Evolutionary conservation across 1,140 invertebrate genomes (phyloP).

Genomic region (Drosophila orena): DNA sequence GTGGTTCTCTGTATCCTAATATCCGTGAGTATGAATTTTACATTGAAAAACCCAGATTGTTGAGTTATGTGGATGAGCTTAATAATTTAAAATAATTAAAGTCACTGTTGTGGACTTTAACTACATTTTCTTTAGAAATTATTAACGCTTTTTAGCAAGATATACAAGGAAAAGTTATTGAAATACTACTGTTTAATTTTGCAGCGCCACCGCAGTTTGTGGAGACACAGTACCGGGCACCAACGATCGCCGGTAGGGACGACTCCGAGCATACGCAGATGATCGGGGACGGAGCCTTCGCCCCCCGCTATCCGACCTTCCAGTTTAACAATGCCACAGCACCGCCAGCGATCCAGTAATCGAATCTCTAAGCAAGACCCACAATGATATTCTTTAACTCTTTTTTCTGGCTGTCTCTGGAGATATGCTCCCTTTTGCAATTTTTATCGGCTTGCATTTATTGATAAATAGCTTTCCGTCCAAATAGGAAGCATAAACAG

Average conservation of each 20-base stretch:
- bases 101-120: too few species aligned
- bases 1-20: slow-evolving; percentile 85
- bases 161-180: too few species aligned
- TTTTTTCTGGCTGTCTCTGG: background rate
- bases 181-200: background rate
- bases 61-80: too few species aligned
- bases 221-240: slow-evolving; percentile 85
- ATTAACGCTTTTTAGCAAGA: too few species aligned
- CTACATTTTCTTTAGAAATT: too few species aligned
- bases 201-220: slow-evolving; percentile 86
- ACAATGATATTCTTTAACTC: slow-evolving; percentile 20
- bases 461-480: slow-evolving; percentile 48
- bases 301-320: slow-evolving; percentile 87
- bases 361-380: slow-evolving; percentile 7
- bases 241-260: slow-evolving; percentile 85
- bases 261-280: slow-evolving; percentile 86
- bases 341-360: slow-evolving; percentile 59
- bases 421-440: slow-evolving; percentile 2
- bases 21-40: slow-evolving; percentile 82
- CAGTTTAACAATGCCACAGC: slow-evolving; percentile 78
- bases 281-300: slow-evolving; percentile 82
- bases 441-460: slow-evolving; percentile 45
- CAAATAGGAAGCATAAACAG: slow-evolving; percentile 34
- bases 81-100: too few species aligned
- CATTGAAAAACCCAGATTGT: too few species aligned